Conservation (phyloP, 2,113 vertebrate genomes). For the Mola mola region DNA sequence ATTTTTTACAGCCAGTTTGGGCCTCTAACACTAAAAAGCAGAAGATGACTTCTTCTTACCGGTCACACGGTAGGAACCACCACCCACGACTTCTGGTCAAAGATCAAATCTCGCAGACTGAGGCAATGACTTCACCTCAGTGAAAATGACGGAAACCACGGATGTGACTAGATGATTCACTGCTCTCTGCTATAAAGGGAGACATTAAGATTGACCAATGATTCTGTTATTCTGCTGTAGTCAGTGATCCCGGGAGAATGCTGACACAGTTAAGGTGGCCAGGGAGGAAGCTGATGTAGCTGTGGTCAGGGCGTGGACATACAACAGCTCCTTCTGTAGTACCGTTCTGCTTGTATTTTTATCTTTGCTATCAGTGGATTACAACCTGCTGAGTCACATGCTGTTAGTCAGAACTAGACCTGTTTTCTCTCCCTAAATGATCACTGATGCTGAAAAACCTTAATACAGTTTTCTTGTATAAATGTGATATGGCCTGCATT, state of each 20-base stretch:
- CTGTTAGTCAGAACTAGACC: conserved; percentile 1
- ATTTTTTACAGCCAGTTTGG: neutral
- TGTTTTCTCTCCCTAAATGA: conserved; percentile 15
- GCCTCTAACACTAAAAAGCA: neutral
- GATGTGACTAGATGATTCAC: conserved; percentile 37
- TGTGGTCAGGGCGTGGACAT: conserved; percentile 31
- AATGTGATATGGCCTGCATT: neutral
- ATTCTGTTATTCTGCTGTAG: conserved; percentile 15
- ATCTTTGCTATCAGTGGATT: neutral
- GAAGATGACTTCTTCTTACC: conserved; percentile 17
- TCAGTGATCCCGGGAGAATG: conserved; percentile 21
- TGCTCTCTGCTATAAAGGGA: neutral
- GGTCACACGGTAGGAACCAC: conserved; percentile 9
- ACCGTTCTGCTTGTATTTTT: neutral
- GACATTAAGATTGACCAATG: conserved; percentile 12
- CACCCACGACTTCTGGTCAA: conserved; percentile 38
- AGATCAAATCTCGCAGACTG: conserved; percentile 37
- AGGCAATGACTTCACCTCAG: conserved; percentile 35
- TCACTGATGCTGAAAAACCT: conserved; percentile 1
- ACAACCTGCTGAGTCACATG: neutral
- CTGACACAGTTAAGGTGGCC: conserved; percentile 1
- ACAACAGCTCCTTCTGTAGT: neutral
- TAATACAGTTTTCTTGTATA: neutral
- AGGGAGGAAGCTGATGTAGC: conserved; percentile 17
- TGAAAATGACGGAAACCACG: conserved; percentile 2